These are phyloP conservation scores for Monopterus albus DNA, from an alignment of 2,113 vertebrate species.

Conservation along the genomic window DNA sequence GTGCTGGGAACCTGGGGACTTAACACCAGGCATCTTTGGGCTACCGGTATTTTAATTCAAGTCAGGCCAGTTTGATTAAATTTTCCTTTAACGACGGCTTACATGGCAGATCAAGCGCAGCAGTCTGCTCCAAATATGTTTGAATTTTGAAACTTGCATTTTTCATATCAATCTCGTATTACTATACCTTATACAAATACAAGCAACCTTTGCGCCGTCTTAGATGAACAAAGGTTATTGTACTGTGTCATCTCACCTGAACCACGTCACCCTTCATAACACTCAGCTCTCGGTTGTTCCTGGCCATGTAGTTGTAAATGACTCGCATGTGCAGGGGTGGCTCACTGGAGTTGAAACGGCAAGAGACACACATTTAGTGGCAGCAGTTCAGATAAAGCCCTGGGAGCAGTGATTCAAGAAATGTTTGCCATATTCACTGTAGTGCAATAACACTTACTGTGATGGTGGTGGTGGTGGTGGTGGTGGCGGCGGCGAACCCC, in stretches of 20 bases:
- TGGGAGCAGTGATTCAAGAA: not conserved
- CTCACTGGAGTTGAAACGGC: constrained; percentile 39
- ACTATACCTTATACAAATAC: too few species aligned
- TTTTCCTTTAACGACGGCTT: too few species aligned
- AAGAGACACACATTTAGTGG: not conserved
- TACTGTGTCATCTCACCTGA: constrained; percentile 80
- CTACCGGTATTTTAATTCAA: too few species aligned
- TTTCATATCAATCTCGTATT: too few species aligned
- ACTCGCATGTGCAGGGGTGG: constrained; percentile 73
- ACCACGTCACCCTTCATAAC: constrained; percentile 86
- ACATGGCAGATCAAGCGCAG: not conserved
- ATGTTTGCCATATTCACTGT: not conserved
- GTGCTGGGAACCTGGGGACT: not conserved
- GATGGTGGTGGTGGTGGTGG: constrained; percentile 23
- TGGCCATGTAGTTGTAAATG: constrained; percentile 86
- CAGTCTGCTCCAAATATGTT: not conserved
- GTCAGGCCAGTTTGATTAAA: too few species aligned
- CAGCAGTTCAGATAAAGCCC: not conserved
- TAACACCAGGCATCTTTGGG: not conserved
- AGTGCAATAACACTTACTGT: constrained; percentile 45
- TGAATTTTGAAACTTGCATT: too few species aligned
- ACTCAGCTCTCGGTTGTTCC: constrained; percentile 88
- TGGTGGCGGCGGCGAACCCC: constrained; percentile 19
- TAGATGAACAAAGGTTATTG: too few species aligned
- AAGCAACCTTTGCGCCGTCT: not conserved